phyloP scores from a whole-genome alignment of 1,140 invertebrate species.

The Ips typographus region DNA sequence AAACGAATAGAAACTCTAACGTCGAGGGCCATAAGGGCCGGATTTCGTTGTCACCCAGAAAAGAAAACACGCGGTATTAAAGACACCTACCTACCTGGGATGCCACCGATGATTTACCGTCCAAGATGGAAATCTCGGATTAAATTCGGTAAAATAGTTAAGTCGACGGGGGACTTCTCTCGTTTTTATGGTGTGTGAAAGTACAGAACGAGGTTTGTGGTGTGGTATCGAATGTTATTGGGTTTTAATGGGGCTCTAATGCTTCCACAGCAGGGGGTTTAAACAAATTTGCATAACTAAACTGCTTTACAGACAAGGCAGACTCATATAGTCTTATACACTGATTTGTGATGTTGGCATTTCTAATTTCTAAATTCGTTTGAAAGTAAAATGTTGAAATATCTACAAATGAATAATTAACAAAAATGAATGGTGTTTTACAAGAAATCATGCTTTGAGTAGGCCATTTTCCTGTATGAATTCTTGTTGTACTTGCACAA shows the following conservation, averaged over 20 bases:
- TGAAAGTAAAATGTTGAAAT: too few relatives aligned
- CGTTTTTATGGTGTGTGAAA: slow-evolving; percentile 26
- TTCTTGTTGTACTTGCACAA: too few relatives aligned
- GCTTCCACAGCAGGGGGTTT: background rate
- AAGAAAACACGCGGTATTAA: slow-evolving; percentile 32
- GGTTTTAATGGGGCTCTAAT: slow-evolving; percentile 5
- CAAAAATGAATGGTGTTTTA: too few relatives aligned
- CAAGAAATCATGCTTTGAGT: too few relatives aligned
- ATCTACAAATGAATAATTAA: too few relatives aligned
- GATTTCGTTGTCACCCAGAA: slow-evolving; percentile 16
- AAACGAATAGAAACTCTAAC: slow-evolving; percentile 20
- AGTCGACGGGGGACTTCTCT: slow-evolving; percentile 3
- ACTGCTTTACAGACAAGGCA: too few relatives aligned
- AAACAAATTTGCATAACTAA: too few relatives aligned
- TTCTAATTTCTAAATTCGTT: too few relatives aligned
- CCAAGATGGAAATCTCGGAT: slow-evolving; percentile 39
- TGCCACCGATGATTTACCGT: slow-evolving; percentile 43
- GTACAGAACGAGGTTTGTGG: slow-evolving; percentile 2
- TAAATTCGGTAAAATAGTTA: slow-evolving; percentile 40
- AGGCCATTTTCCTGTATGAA: too few relatives aligned
- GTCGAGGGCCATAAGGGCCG: slow-evolving; percentile 17
- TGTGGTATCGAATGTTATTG: slow-evolving; percentile 8
- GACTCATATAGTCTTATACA: too few relatives aligned
- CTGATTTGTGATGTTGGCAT: too few relatives aligned
- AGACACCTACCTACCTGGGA: slow-evolving; percentile 40